Percentiles rank a stretch among this genome's conserved stretches.
These are phyloP conservation scores for Microplitis demolitor DNA, from an alignment of 1,140 invertebrate genomes.

Conservation along the genomic window DNA sequence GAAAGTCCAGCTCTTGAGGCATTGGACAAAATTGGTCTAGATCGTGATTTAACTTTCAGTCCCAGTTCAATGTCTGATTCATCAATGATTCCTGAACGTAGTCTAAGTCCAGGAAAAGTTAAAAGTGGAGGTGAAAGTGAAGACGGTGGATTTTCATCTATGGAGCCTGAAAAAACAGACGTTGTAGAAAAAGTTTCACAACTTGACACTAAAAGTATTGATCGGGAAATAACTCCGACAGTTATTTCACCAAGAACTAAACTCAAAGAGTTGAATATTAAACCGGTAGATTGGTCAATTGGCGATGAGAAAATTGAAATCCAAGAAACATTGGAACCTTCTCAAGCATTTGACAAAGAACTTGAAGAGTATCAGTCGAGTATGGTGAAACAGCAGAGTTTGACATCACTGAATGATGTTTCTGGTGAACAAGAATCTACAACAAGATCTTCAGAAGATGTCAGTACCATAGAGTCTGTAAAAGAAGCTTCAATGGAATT, in stretches of 20 bases:
- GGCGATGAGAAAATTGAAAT: conserved; percentile 59
- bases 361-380: conserved; percentile 53
- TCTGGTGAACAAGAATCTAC: conserved; percentile 34
- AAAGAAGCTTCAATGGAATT: conserved; percentile 18
- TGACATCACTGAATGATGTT: conserved; percentile 31
- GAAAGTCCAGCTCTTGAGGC: conserved; percentile 50
- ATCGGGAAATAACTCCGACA: conserved; percentile 32
- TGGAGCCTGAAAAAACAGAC: conserved; percentile 20
- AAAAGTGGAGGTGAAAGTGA: conserved; percentile 16
- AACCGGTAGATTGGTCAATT: conserved; percentile 57
- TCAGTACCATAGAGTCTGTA: conserved; percentile 37
- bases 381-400: conserved; percentile 29
- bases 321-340: conserved; percentile 51
- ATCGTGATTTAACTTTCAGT: conserved; percentile 46
- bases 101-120: neutral
- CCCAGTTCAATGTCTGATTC: conserved; percentile 48
- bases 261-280: conserved; percentile 51
- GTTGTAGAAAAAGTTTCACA: conserved; percentile 12
- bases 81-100: conserved; percentile 41
- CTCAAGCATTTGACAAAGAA: conserved; percentile 54
- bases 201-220: conserved; percentile 8
- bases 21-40: conserved; percentile 44
- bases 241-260: conserved; percentile 24
- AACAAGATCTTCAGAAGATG: conserved; percentile 39
- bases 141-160: conserved; percentile 23